These are phyloP conservation scores for Artibeus lituratus DNA, from an alignment of 2,797 vertebrate genomes.

Conservation along the genomic window DNA sequence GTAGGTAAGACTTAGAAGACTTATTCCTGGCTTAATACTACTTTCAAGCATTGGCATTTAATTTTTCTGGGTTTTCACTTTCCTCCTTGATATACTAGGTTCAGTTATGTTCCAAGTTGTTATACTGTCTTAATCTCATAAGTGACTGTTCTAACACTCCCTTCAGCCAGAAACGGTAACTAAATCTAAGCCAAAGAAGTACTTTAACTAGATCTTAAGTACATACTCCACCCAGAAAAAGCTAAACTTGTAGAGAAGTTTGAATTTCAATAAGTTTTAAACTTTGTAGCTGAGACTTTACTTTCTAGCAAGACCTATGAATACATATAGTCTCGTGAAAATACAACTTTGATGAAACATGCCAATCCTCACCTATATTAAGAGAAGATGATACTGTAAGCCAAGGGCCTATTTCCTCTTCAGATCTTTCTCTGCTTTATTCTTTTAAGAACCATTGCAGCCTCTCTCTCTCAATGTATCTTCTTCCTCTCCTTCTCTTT, in stretches of 20 bases:
- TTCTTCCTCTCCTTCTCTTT: conserved; percentile 60
- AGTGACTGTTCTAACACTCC: background rate
- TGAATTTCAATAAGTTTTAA: conserved; percentile 30
- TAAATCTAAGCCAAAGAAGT: background rate
- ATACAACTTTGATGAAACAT: conserved; percentile 30
- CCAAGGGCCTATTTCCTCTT: conserved; percentile 55
- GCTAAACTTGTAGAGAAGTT: background rate
- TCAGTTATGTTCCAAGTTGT: background rate
- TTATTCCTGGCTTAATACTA: background rate
- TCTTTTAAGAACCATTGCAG: conserved; percentile 30
- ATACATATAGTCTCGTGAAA: conserved; percentile 50
- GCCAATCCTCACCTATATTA: background rate
- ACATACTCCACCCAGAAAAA: background rate
- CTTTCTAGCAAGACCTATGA: conserved; percentile 36
- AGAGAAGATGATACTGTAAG: conserved; percentile 48
- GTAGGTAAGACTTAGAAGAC: background rate
- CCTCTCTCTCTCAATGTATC: conserved; percentile 20
- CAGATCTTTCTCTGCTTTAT: conserved; percentile 39
- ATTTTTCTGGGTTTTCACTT: background rate
- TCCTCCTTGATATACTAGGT: background rate
- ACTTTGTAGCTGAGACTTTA: conserved; percentile 54
- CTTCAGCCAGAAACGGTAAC: background rate
- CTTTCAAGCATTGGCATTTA: background rate
- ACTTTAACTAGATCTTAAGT: background rate
- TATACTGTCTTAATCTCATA: background rate